Percentiles rank a stretch among this genome's conserved stretches.
Evolutionary conservation across 2,797 vertebrate species (phyloP).

Genomic region (Myotis daubentonii): DNA sequence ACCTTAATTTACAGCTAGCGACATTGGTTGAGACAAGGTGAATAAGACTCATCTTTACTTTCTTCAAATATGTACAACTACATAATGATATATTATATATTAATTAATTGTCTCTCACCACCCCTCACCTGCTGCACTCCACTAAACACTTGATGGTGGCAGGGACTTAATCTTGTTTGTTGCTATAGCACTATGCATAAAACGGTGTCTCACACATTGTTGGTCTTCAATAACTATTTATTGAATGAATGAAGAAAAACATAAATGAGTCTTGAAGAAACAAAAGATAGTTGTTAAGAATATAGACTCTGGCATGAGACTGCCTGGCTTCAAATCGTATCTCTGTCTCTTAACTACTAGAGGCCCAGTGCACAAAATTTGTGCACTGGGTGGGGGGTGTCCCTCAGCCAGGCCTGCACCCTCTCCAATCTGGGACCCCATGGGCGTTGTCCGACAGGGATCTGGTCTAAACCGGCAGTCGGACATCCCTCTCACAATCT

Average conservation of each 20-base stretch:
- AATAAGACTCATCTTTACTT: slow-evolving; percentile 4
- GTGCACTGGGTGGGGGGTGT: no score
- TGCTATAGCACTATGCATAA: not conserved
- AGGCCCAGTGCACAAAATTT: no score
- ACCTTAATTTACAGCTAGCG: not conserved
- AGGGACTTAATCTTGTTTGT: not conserved
- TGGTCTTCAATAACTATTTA: slow-evolving; percentile 22
- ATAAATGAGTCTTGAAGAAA: not conserved
- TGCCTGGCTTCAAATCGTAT: not conserved
- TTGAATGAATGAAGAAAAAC: slow-evolving; percentile 6
- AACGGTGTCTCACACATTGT: not conserved
- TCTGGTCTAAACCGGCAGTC: no score
- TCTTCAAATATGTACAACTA: not conserved
- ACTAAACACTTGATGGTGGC: not conserved
- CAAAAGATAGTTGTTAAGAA: slow-evolving; percentile 8
- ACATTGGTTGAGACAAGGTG: not conserved
- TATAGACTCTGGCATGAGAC: not conserved
- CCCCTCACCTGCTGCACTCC: not conserved
- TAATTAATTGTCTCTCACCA: not conserved
- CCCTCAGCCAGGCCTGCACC: no score
- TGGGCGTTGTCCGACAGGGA: no score
- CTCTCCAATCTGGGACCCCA: no score
- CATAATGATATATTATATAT: not conserved
- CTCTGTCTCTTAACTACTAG: not conserved
- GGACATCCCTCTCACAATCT: no score